Evolutionary conservation across 1,140 invertebrate species (phyloP).

Genomic region (Lamellibrachia luymesi): DNA sequence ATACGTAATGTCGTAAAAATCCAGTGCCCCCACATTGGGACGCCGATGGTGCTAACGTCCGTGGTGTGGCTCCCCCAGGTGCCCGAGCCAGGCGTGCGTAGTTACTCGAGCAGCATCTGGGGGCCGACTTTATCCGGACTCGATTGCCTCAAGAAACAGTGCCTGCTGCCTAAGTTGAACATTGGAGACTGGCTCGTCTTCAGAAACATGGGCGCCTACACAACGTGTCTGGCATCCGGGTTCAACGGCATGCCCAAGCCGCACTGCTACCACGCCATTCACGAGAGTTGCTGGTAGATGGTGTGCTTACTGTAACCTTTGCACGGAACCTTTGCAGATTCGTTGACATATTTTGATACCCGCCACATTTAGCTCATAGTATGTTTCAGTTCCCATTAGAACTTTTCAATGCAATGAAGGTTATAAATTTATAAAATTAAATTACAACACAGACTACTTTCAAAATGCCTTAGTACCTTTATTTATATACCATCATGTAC

Average conservation of each 20-base stretch:
- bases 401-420: too few relatives aligned
- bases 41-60: neutral
- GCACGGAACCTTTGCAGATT: neutral
- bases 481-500: too few relatives aligned
- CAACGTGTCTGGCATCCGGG: conserved; percentile 78
- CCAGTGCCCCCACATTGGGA: too few relatives aligned
- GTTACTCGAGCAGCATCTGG: conserved; percentile 72
- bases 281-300: conserved; percentile 14
- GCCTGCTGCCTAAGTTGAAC: conserved; percentile 71
- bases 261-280: conserved; percentile 65
- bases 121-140: conserved; percentile 93
- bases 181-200: conserved; percentile 84
- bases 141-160: conserved; percentile 76
- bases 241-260: conserved; percentile 85
- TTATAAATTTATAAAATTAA: too few relatives aligned
- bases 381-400: too few relatives aligned
- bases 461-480: too few relatives aligned
- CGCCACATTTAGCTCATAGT: too few relatives aligned
- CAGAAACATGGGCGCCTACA: conserved; percentile 93
- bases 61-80: neutral
- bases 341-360: neutral
- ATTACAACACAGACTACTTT: too few relatives aligned
- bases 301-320: neutral
- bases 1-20: too few relatives aligned
- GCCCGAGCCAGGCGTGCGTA: conserved; percentile 7